Evolutionary conservation across 2,797 vertebrate genomes (phyloP).

Genomic region (Notamacropus eugenii): DNA sequence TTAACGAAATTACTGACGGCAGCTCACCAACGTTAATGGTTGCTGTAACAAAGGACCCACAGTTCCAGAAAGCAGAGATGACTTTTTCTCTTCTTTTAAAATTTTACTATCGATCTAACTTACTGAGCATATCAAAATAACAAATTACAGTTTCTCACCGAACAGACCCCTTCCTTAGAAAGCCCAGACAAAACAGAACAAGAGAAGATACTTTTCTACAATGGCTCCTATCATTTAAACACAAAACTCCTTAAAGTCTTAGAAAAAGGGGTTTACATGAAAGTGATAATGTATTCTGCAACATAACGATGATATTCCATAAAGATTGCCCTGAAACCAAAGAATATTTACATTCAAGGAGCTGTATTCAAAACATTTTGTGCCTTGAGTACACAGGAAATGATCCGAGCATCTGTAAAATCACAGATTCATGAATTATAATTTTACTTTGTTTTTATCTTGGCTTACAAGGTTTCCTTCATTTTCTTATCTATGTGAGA

Average conservation of each 20-base stretch:
- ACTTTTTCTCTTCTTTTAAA: slow-evolving; percentile 90
- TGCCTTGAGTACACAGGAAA: slow-evolving; percentile 44
- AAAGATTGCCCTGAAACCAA: slow-evolving; percentile 65
- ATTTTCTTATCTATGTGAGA: slow-evolving; percentile 53
- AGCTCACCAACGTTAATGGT: slow-evolving; percentile 93
- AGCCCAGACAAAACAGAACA: slow-evolving; percentile 78
- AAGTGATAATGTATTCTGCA: slow-evolving; percentile 37
- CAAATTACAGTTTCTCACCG: slow-evolving; percentile 78
- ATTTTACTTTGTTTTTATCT: slow-evolving; percentile 26
- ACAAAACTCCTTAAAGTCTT: slow-evolving; percentile 67
- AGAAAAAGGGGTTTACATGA: slow-evolving; percentile 65
- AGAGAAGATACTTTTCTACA: slow-evolving; percentile 75
- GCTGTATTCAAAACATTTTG: slow-evolving; percentile 71
- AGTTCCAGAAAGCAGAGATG: slow-evolving; percentile 90
- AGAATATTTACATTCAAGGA: slow-evolving; percentile 55
- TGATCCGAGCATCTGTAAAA: slow-evolving; percentile 47
- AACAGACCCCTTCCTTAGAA: slow-evolving; percentile 78
- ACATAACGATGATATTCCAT: slow-evolving; percentile 59
- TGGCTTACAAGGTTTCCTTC: slow-evolving; percentile 21
- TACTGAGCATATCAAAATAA: slow-evolving; percentile 83
- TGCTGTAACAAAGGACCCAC: slow-evolving; percentile 89
- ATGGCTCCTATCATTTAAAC: slow-evolving; percentile 76
- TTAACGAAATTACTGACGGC: slow-evolving; percentile 95
- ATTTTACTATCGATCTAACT: slow-evolving; percentile 80
- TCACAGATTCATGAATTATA: slow-evolving; percentile 21